Base-by-base conservation (phyloP, 23 tunicate species). In the Clavelina lepadiformis region DNA sequence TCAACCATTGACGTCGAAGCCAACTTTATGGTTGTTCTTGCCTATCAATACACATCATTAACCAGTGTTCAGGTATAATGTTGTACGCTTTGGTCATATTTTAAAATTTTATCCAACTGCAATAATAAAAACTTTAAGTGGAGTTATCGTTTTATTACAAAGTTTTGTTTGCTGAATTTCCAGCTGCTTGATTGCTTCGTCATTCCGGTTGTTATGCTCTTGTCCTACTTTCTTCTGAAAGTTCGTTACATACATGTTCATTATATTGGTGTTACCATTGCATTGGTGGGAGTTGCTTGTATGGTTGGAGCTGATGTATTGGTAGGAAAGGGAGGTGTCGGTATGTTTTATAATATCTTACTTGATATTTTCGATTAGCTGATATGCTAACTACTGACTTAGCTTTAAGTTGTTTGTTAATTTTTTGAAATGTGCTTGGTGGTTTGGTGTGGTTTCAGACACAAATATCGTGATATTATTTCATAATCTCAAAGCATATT, bases 241-340 rank as follows among this genome's bases (percentile, higher is more conserved):
- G 51, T 82, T 30, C 88, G 88, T 2, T 88, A 73, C 55, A 37
- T 73, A 23, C 20, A 26, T 2, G 78, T 80, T 2, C 96, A 88
- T 63, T 88, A 11, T 73, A 38, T 76, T 38, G 96, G 88, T 8
- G 74, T 80, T 33, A 65, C 74, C 0, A 51, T 88, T 31, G 83
- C 96, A 2, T 33, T 88, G 38, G 41, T 63, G 11, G 96, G 96
- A 22, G 96, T 88, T 49, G 88, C 69, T 1, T 80, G 87, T 51
- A 88, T 88, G 96, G 84, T 88, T 28, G 79, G 67, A 23, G 96
- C 96, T 59, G 96, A 88, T 74, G 83, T 84, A 20, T 28, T 84
- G 11, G 55, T 74, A 33, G 93, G 77, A 53, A 76, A 63, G 38
- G 68, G 75, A 1, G 77, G 79, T 7, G 41, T 37, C 3, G 72